Conservation (phyloP, 2,888 invertebrate species). For the Drymonia ruficornis region DNA sequence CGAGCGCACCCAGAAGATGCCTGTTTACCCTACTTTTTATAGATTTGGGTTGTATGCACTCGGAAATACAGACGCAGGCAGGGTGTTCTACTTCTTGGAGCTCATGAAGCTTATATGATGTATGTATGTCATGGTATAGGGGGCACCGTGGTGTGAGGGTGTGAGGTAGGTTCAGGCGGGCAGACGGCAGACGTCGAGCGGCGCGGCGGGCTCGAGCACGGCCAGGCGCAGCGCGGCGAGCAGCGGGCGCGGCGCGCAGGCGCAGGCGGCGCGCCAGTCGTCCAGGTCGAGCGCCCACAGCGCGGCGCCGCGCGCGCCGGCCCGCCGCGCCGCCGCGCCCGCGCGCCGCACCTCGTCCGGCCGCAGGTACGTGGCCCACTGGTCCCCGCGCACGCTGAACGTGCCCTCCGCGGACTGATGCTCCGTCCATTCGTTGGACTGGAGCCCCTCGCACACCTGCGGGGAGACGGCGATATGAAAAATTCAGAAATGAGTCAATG, state of each 20-base stretch:
- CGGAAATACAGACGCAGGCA: too few relatives aligned
- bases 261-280: constrained; percentile 89
- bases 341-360: constrained; percentile 86
- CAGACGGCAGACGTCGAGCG: constrained; percentile 48
- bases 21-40: too few relatives aligned
- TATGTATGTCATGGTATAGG: too few relatives aligned
- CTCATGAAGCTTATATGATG: too few relatives aligned
- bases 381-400: constrained; percentile 88
- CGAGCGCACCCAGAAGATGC: too few relatives aligned
- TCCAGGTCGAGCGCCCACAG: constrained; percentile 92
- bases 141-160: not conserved
- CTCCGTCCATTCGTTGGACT: constrained; percentile 84
- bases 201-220: constrained; percentile 60
- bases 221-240: constrained; percentile 85
- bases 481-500: not conserved
- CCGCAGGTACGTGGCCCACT: constrained; percentile 93
- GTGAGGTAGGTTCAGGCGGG: constrained; percentile 20
- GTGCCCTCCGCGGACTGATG: constrained; percentile 88
- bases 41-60: too few relatives aligned
- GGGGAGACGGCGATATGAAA: constrained; percentile 8
- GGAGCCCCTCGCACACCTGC: constrained; percentile 86
- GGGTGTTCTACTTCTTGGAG: too few relatives aligned
- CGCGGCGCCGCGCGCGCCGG: constrained; percentile 89
- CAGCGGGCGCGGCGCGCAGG: constrained; percentile 88
- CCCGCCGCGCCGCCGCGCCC: constrained; percentile 82